A percentile compares a stretch with the other conserved stretches of the same genome.
Evolutionary conservation across 2,888 invertebrate genomes (phyloP).

Genomic region (Plagodis pulveraria): DNA sequence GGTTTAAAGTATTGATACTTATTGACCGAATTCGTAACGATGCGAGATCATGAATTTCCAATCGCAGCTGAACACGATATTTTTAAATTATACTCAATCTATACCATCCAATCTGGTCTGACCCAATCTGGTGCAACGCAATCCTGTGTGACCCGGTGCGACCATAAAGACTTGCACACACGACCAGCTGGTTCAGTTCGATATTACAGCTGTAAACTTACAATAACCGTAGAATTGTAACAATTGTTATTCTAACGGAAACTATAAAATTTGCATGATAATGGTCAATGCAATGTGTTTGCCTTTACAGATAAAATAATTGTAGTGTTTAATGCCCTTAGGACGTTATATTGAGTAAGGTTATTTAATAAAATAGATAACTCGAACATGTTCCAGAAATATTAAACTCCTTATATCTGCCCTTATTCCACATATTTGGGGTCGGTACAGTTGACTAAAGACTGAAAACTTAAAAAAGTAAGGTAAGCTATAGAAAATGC

Average conservation of each 20-base stretch:
- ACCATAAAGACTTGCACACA: conserved; percentile 50
- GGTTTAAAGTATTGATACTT: too few species aligned
- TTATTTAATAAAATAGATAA: too few species aligned
- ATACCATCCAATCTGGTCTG: conserved; percentile 60
- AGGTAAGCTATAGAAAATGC: too few species aligned
- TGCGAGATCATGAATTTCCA: conserved; percentile 9
- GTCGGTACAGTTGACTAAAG: too few species aligned
- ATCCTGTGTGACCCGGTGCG: conserved; percentile 45
- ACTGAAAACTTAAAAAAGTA: too few species aligned
- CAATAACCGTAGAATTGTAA: conserved; percentile 22
- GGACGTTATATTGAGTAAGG: too few species aligned
- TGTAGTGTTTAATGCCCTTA: too few species aligned
- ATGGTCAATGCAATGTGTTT: neutral
- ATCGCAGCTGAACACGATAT: conserved; percentile 67
- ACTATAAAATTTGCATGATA: conserved; percentile 41
- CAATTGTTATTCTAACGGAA: conserved; percentile 27
- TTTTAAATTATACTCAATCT: conserved; percentile 49
- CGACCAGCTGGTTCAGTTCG: conserved; percentile 30
- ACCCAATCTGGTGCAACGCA: conserved; percentile 45
- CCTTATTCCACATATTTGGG: too few species aligned
- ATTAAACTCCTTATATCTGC: too few species aligned
- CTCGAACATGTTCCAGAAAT: too few species aligned
- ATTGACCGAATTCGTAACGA: too few species aligned
- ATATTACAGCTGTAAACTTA: conserved; percentile 33
- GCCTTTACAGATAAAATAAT: too few species aligned